Conservation (phyloP, 2,888 invertebrate genomes). For the Atethmia centrago region DNA sequence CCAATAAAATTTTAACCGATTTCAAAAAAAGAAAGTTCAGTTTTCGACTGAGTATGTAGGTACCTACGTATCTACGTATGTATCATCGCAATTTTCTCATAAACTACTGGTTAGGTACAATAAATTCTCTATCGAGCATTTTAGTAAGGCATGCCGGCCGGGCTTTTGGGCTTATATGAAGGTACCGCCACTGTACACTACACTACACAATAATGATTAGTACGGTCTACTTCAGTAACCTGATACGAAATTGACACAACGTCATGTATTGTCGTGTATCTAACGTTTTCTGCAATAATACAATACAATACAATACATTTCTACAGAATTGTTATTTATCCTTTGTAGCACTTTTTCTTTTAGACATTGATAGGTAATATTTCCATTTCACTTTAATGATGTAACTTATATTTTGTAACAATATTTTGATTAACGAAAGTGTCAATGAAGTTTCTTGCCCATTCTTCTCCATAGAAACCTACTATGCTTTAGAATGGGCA, state of each 20-base stretch:
- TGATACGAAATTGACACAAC: not conserved
- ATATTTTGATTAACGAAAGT: not conserved
- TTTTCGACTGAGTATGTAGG: too few relatives aligned
- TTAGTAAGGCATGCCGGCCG: too few relatives aligned
- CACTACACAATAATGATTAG: not conserved
- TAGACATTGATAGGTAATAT: not conserved
- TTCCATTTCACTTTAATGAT: not conserved
- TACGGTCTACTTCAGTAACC: not conserved
- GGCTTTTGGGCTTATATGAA: too few relatives aligned
- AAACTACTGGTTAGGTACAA: too few relatives aligned
- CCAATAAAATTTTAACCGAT: too few relatives aligned
- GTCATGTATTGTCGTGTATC: not conserved
- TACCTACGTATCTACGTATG: too few relatives aligned
- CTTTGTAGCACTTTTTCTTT: not conserved
- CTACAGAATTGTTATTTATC: not conserved
- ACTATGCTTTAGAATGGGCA: not conserved
- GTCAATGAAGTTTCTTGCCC: not conserved
- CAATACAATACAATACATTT: too few relatives aligned
- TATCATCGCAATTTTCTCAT: too few relatives aligned
- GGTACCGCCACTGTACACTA: too few relatives aligned
- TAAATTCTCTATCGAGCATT: too few relatives aligned
- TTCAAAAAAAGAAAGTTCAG: too few relatives aligned
- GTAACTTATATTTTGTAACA: not conserved
- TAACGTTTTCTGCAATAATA: not conserved
- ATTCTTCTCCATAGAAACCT: not conserved